phyloP scores from a whole-genome alignment of 1,140 invertebrate species.

The Colletes gigas region DNA sequence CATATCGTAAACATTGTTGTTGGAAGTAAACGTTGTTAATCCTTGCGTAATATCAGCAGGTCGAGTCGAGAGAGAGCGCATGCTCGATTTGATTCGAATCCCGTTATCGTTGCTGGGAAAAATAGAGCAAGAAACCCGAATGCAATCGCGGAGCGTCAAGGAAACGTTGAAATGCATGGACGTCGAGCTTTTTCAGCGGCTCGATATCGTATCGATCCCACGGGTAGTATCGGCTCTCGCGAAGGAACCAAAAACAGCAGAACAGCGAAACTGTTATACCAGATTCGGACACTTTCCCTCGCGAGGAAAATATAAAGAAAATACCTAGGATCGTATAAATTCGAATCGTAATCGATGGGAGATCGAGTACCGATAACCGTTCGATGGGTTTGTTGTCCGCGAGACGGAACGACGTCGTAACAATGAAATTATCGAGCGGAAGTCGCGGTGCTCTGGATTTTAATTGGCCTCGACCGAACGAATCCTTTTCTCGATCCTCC shows the following conservation, averaged over 20 bases:
- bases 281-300: too few relatives aligned
- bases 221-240: background rate
- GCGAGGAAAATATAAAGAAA: too few relatives aligned
- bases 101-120: background rate
- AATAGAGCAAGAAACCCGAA: slow-evolving; percentile 10
- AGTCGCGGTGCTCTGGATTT: background rate
- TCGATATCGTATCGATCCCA: slow-evolving; percentile 54
- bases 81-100: background rate
- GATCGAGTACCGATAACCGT: too few relatives aligned
- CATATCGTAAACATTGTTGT: too few relatives aligned
- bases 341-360: too few relatives aligned
- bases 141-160: slow-evolving; percentile 13
- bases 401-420: background rate
- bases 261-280: background rate
- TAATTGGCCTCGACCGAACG: background rate
- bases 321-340: too few relatives aligned
- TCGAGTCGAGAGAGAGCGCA: background rate
- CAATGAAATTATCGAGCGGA: background rate
- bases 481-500: background rate
- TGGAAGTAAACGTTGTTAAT: too few relatives aligned
- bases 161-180: slow-evolving; percentile 22
- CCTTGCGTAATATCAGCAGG: background rate
- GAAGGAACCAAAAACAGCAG: background rate
- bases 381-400: too few relatives aligned
- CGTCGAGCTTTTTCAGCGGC: slow-evolving; percentile 18